Evolutionary conservation across 1,140 invertebrate genomes (phyloP).

Genomic region (Cotesia typhae): DNA sequence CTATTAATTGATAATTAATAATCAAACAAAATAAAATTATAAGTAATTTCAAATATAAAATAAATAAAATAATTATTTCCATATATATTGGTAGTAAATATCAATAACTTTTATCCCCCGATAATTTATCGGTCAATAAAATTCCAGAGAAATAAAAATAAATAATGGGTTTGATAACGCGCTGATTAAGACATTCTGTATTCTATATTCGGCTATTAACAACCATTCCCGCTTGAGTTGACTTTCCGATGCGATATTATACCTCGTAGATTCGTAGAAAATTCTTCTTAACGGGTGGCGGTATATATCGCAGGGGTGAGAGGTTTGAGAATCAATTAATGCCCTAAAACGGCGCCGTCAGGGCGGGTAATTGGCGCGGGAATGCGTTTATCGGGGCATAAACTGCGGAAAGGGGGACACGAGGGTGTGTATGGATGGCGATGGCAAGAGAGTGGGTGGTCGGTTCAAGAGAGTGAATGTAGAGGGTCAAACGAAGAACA

Average conservation of each 20-base stretch:
- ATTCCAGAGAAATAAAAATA: too few relatives aligned
- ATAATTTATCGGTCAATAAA: too few relatives aligned
- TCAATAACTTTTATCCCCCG: too few relatives aligned
- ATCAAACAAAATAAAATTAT: background rate
- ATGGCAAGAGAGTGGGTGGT: constrained; percentile 40
- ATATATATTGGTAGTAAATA: too few relatives aligned
- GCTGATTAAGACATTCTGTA: constrained; percentile 6
- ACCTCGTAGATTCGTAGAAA: background rate
- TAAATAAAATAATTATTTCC: too few relatives aligned
- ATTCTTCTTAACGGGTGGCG: background rate
- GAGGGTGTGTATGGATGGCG: too few relatives aligned
- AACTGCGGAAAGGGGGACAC: constrained; percentile 47
- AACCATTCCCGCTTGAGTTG: too few relatives aligned
- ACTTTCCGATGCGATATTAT: too few relatives aligned
- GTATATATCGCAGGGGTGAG: background rate
- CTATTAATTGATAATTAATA: too few relatives aligned
- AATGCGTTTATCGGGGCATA: constrained; percentile 59
- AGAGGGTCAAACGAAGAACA: constrained; percentile 43
- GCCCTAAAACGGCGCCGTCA: constrained; percentile 50
- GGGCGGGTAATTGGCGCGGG: constrained; percentile 60
- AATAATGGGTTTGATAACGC: too few relatives aligned
- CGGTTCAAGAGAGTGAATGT: constrained; percentile 35
- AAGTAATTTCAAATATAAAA: background rate
- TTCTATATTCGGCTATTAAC: too few relatives aligned
- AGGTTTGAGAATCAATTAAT: constrained; percentile 59